Conservation (phyloP, 2,113 vertebrate species). For the Tiliqua scincoides region DNA sequence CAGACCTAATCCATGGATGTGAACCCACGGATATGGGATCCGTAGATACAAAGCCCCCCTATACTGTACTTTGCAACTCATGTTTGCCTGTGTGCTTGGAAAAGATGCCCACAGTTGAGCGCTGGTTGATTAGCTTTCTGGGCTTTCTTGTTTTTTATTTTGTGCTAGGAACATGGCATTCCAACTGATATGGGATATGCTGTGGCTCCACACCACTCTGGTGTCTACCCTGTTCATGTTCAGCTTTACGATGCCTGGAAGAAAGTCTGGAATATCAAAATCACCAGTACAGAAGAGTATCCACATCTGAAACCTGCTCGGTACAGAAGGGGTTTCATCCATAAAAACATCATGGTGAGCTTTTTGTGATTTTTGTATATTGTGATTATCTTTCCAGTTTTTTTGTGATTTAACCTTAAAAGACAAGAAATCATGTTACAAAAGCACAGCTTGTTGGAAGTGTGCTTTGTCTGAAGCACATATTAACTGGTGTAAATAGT, state of each 20-base stretch:
- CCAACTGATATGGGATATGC: slow-evolving; percentile 95
- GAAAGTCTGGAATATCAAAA: slow-evolving; percentile 92
- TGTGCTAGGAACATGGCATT: slow-evolving; percentile 89
- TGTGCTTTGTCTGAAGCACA: not conserved
- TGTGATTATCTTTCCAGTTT: not conserved
- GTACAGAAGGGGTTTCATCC: slow-evolving; percentile 92
- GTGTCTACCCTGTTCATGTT: slow-evolving; percentile 95
- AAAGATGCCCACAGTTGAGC: not conserved
- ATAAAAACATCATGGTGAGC: slow-evolving; percentile 94
- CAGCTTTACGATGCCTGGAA: slow-evolving; percentile 98
- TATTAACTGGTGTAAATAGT: slow-evolving; percentile 27
- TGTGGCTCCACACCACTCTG: slow-evolving; percentile 95
- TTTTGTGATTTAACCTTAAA: not conserved
- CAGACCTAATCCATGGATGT: too few species aligned
- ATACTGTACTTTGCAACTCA: too few species aligned
- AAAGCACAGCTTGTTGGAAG: not conserved
- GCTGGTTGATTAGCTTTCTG: not conserved
- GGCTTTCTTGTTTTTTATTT: slow-evolving; percentile 31
- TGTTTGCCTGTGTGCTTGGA: not conserved
- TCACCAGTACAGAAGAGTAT: slow-evolving; percentile 97
- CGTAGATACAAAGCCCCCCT: too few species aligned
- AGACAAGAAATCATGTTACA: slow-evolving; percentile 2
- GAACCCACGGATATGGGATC: too few species aligned
- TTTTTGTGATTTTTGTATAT: not conserved
- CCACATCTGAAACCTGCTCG: slow-evolving; percentile 95